Evolutionary conservation across 2,797 vertebrate genomes (phyloP).

Genomic region (Hydrolagus colliei): DNA sequence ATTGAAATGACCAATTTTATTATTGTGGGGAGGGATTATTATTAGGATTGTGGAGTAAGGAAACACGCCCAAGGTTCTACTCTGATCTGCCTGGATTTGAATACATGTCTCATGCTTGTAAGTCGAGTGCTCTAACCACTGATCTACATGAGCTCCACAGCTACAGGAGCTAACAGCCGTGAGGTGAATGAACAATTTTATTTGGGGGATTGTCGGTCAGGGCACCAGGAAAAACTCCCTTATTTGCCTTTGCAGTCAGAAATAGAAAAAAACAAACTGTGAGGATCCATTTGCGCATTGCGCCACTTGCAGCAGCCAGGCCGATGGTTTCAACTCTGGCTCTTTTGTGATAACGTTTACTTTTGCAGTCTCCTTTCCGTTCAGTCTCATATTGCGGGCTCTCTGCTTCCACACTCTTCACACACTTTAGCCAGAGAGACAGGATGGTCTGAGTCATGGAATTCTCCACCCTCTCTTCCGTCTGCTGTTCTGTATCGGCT

Average conservation of each 20-base stretch:
- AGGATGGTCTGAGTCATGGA: not conserved
- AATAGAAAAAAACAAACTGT: not conserved
- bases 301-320: not conserved
- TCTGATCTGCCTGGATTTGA: too few species aligned
- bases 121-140: too few species aligned
- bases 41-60: too few species aligned
- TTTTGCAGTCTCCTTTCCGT: not conserved
- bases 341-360: not conserved
- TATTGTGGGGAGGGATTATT: too few species aligned
- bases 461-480: slow-evolving; percentile 4
- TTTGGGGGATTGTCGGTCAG: not conserved
- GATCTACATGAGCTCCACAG: too few species aligned
- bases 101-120: too few species aligned
- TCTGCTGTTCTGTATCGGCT: not conserved
- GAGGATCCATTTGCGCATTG: not conserved
- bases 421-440: not conserved
- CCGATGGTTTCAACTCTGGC: not conserved
- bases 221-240: not conserved
- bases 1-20: too few species aligned
- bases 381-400: not conserved
- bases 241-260: not conserved
- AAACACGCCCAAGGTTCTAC: too few species aligned
- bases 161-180: too few species aligned
- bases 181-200: too few species aligned
- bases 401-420: not conserved